These are phyloP conservation scores for Murina feae DNA, from an alignment of 2,113 vertebrate genomes.

Conservation along the genomic window DNA sequence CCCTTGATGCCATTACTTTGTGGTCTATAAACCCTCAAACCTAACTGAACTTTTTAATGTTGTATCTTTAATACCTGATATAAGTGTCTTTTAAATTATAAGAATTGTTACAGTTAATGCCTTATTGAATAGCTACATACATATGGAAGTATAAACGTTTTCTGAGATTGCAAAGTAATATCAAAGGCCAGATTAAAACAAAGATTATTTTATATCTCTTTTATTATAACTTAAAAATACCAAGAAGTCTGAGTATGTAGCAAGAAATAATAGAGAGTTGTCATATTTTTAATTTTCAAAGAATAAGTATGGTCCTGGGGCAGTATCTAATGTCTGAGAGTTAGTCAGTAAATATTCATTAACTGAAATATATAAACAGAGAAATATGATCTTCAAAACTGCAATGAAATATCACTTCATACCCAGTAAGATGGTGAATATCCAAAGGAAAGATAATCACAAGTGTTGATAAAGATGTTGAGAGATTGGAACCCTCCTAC, in stretches of 20 bases:
- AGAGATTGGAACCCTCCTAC: not conserved
- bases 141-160: slow-evolving; percentile 24
- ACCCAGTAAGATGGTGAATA: not conserved
- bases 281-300: not conserved
- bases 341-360: not conserved
- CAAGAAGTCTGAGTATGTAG: not conserved
- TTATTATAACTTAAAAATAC: slow-evolving; percentile 42
- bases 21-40: slow-evolving; percentile 61
- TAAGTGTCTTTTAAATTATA: slow-evolving; percentile 69
- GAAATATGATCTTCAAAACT: not conserved
- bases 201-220: slow-evolving; percentile 22
- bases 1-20: slow-evolving; percentile 45
- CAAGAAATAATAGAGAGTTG: not conserved
- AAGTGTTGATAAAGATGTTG: not conserved
- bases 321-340: not conserved
- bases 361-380: not conserved
- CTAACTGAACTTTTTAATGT: slow-evolving; percentile 71
- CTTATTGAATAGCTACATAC: slow-evolving; percentile 43
- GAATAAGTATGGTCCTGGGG: not conserved
- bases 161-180: slow-evolving; percentile 53
- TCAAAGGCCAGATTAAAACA: slow-evolving; percentile 53
- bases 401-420: not conserved
- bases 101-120: slow-evolving; percentile 57
- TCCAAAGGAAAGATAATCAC: not conserved
- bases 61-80: slow-evolving; percentile 62